Conservation (phyloP, 1,140 invertebrate species). For the Laupala kohalensis region DNA sequence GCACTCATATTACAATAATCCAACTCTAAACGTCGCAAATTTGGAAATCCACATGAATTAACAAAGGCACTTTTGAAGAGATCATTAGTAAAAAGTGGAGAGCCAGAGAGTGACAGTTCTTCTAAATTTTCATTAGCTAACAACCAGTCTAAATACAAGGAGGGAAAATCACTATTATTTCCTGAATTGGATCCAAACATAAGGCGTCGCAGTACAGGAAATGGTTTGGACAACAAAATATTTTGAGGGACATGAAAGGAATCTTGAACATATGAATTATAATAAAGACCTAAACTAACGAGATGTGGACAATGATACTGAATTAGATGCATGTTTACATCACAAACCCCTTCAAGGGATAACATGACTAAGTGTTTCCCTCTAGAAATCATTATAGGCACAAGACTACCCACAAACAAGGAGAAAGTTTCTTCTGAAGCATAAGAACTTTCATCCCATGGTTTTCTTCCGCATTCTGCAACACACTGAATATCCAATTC, state of each 20-base stretch:
- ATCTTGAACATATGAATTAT: slow-evolving; percentile 12
- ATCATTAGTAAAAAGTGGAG: slow-evolving; percentile 12
- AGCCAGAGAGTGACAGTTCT: slow-evolving; percentile 14
- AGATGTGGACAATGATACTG: slow-evolving; percentile 9
- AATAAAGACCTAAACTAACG: slow-evolving; percentile 12
- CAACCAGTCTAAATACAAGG: slow-evolving; percentile 11
- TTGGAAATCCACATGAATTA: slow-evolving; percentile 10
- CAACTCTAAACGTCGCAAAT: slow-evolving; percentile 14
- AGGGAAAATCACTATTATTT: slow-evolving; percentile 13
- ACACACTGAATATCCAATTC: slow-evolving; percentile 16
- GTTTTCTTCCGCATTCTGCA: slow-evolving; percentile 1
- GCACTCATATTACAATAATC: slow-evolving; percentile 16
- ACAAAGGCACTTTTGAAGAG: slow-evolving; percentile 13
- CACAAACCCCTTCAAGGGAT: slow-evolving; percentile 13
- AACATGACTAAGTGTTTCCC: slow-evolving; percentile 10
- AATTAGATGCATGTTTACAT: slow-evolving; percentile 10
- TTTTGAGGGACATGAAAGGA: slow-evolving; percentile 11
- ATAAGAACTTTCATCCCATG: neutral
- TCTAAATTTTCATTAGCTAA: slow-evolving; percentile 11
- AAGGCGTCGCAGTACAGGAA: slow-evolving; percentile 11
- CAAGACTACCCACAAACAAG: slow-evolving; percentile 12
- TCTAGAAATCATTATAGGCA: slow-evolving; percentile 9
- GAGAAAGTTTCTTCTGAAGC: neutral
- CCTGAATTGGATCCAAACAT: slow-evolving; percentile 16
- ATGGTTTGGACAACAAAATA: slow-evolving; percentile 3